These are phyloP conservation scores for Schrankia costaestrigalis DNA, from an alignment of 2,888 invertebrate genomes.

Conservation along the genomic window DNA sequence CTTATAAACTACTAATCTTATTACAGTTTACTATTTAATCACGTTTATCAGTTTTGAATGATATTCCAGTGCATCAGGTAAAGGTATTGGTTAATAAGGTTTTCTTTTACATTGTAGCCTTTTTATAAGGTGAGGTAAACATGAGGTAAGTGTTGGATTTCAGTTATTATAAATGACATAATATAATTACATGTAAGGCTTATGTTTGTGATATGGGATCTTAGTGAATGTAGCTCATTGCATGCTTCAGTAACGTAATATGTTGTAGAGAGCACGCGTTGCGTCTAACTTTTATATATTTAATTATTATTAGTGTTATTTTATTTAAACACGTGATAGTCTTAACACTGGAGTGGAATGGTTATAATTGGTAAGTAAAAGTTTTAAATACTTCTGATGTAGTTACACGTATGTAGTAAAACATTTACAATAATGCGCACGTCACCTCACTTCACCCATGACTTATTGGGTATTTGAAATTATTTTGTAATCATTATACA, in stretches of 20 bases:
- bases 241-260: conserved; percentile 52
- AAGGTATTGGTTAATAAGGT: conserved; percentile 67
- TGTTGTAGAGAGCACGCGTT: conserved; percentile 34
- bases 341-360: conserved; percentile 55
- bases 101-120: conserved; percentile 63
- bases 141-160: conserved; percentile 62
- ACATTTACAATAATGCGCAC: conserved; percentile 45
- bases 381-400: conserved; percentile 47
- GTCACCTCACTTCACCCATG: conserved; percentile 47
- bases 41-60: conserved; percentile 56
- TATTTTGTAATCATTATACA: conserved; percentile 36
- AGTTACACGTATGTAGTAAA: conserved; percentile 29
- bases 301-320: conserved; percentile 44
- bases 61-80: conserved; percentile 73
- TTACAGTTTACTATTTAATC: conserved; percentile 61
- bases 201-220: conserved; percentile 63
- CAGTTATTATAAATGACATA: conserved; percentile 23
- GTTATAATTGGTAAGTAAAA: conserved; percentile 61
- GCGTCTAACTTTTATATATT: conserved; percentile 26
- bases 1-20: conserved; percentile 76
- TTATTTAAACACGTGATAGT: conserved; percentile 38
- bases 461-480: conserved; percentile 38
- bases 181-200: conserved; percentile 45
- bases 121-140: conserved; percentile 64
- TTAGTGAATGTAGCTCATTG: conserved; percentile 53